phyloP scores from a whole-genome alignment of 2,113 vertebrate species.

The Indicator maculatus region DNA sequence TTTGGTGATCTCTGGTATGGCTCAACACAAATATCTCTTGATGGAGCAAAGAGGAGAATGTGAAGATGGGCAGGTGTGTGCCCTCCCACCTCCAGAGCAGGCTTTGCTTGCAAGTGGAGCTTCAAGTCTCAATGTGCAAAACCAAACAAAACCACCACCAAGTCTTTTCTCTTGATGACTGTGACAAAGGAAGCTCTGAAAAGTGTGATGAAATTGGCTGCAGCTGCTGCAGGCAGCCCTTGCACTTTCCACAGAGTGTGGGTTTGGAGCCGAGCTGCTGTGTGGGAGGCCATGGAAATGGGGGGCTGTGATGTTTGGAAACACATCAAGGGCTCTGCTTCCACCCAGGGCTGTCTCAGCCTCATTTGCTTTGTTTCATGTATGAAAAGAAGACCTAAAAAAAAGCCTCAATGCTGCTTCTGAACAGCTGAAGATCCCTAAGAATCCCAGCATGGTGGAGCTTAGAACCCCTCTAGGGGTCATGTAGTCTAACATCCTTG shows the following conservation, averaged over 20 bases:
- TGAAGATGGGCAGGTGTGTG: rapidly evolving
- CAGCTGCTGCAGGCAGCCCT: not conserved
- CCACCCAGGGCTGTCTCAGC: not conserved
- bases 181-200: not conserved
- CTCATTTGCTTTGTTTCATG: rapidly evolving
- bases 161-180: not conserved
- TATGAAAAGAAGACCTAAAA: not conserved
- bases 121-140: not conserved
- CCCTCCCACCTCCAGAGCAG: not conserved
- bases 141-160: not conserved
- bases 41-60: not conserved
- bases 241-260: not conserved
- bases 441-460: too few species aligned
- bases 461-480: not conserved
- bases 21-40: rapidly evolving
- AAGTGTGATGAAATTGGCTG: not conserved
- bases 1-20: rapidly evolving
- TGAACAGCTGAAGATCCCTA: not conserved
- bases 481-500: not conserved
- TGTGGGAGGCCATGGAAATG: conserved; percentile 41
- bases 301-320: not conserved
- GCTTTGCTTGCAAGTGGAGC: not conserved
- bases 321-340: not conserved
- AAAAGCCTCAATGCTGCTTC: not conserved
- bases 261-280: not conserved